Evolutionary conservation across 2,113 vertebrate genomes (phyloP).

Genomic region (Gavia stellata): DNA sequence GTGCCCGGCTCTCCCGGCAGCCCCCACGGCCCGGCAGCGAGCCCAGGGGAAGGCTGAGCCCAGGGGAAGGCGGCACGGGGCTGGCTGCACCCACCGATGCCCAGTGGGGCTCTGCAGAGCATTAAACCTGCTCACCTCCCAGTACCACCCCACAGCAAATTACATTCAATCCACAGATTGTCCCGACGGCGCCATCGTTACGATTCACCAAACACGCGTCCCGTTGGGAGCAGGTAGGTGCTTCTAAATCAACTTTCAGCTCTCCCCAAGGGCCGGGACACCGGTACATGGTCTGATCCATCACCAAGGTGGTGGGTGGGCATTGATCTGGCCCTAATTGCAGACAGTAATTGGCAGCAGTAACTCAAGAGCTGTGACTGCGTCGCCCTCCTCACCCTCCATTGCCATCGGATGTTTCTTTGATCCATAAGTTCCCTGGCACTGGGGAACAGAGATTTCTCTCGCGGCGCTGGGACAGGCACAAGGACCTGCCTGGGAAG

Average conservation of each 20-base stretch:
- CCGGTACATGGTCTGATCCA: accelerated
- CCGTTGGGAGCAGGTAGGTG: not conserved
- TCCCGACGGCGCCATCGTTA: accelerated
- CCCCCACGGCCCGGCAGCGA: accelerated
- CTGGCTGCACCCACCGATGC: not conserved
- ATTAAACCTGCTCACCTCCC: not conserved
- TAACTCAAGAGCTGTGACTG: not conserved
- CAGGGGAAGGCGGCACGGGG: accelerated
- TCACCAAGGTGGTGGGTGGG: accelerated
- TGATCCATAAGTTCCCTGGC: accelerated
- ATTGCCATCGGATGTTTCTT: accelerated
- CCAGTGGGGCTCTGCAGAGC: not conserved
- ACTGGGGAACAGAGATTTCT: not conserved
- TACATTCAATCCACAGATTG: not conserved
- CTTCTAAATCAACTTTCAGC: not conserved
- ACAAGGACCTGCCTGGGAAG: not conserved
- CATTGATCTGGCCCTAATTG: not conserved
- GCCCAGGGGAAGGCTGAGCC: not conserved
- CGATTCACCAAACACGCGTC: accelerated
- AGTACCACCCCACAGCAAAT: not conserved
- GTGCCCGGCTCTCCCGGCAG: not conserved
- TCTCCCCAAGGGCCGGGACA: not conserved
- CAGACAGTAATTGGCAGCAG: accelerated
- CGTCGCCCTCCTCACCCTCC: not conserved
- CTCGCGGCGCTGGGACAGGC: accelerated